phyloP scores from a whole-genome alignment of 2,888 invertebrate genomes.

The Acanthosepion esculentum region DNA sequence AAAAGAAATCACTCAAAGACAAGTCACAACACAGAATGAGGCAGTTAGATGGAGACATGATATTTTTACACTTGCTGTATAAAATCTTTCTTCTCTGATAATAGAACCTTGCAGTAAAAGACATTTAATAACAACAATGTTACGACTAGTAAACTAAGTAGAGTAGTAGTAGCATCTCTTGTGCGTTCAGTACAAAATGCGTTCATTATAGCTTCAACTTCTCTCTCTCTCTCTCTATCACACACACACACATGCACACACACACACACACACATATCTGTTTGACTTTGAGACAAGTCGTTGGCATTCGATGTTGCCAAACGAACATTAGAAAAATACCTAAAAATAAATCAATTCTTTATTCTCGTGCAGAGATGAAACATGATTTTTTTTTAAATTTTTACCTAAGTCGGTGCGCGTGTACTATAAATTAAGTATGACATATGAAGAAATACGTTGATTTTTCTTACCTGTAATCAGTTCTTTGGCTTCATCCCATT shows the following conservation, averaged over 20 bases:
- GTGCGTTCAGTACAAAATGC: not conserved
- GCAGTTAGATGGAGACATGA: no score
- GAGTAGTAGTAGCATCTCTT: not conserved
- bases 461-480: not conserved
- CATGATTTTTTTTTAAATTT: not conserved
- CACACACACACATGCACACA: not conserved
- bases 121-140: conserved; percentile 10
- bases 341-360: not conserved
- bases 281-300: not conserved
- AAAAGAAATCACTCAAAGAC: no score
- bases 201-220: not conserved
- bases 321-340: not conserved
- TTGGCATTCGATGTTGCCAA: not conserved
- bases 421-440: not conserved
- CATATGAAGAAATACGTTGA: not conserved
- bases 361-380: not conserved
- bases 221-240: not conserved
- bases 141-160: not conserved
- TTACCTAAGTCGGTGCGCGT: not conserved
- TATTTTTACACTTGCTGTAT: no score
- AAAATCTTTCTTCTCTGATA: not conserved
- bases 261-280: not conserved
- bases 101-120: not conserved
- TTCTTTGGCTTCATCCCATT: conserved; percentile 33
- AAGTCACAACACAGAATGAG: no score